Base-by-base conservation (phyloP, 2,113 vertebrate genomes). In the Hippotragus niger region DNA sequence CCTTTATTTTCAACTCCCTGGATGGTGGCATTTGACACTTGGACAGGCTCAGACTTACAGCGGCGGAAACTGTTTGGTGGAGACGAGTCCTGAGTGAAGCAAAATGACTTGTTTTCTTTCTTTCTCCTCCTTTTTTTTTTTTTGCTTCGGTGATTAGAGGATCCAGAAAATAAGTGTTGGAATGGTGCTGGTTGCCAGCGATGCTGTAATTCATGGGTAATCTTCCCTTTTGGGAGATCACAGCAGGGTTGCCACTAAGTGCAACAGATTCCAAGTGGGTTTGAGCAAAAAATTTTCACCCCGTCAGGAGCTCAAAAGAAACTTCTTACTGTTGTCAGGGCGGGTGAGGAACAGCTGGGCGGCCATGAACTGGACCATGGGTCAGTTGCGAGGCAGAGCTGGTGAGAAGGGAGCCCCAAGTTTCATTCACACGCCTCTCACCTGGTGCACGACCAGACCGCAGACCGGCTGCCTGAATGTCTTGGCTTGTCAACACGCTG, bases 181-280 rank as follows among this genome's bases (percentile, higher is more conserved):
- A 25, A n/a, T 88, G 36, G 64, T 93, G 45, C 31, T 90, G 23
- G 36, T 36, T 96, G n/a, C 33, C 74, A 10, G 36, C 12, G n/a
- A 55, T 71, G 62, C n/a, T 60, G 93, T 90, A 89, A n/a, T 94
- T 96, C 36, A n/a, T 67, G n/a, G 13, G 13, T 57, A 84, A 27
- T 82, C 55, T 95, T 92, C 55, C 31, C 52, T 95, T 62, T 87
- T 15, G 36, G 45, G 60, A 80, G 83, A 83, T 82, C 40, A 33
- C 43, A 91, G 85, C 5, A n/a, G 83, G 96, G 10, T 29, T 60
- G 29, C 40, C 40, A 62, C 55, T 80, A 94, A 97, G 36, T 47
- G 43, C 52, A 94, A 78, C 88, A 96, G 53, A 74, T 90, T 94
- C 33, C 88, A 95, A 90, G 21, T n/a, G 19, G 76, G 80, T 97